Evolutionary conservation across 2,113 vertebrate genomes (phyloP).

Genomic region (Pitta sordida): DNA sequence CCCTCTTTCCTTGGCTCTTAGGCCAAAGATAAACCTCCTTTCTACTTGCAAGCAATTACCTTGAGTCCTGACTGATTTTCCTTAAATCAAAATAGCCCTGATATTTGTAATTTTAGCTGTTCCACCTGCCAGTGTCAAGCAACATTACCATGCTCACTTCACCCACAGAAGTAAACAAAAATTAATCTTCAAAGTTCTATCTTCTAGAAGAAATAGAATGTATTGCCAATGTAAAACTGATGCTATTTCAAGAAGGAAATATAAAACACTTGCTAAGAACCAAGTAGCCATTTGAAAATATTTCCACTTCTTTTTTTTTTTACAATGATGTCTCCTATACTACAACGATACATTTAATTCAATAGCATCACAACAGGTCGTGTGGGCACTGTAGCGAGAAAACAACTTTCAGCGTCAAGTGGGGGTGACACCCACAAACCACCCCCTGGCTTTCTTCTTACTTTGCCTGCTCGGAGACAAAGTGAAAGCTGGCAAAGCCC

Average conservation of each 20-base stretch:
- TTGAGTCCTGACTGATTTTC: too few species aligned
- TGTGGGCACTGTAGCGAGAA: not conserved
- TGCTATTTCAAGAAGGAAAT: not conserved
- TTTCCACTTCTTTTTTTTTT: not conserved
- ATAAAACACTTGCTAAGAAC: not conserved
- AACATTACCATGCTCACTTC: not conserved
- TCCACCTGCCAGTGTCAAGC: not conserved
- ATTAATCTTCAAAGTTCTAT: not conserved
- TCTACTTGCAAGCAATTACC: too few species aligned
- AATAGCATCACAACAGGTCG: accelerated
- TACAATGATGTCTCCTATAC: not conserved
- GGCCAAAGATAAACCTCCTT: too few species aligned
- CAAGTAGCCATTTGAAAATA: not conserved
- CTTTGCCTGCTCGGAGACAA: not conserved
- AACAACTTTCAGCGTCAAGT: not conserved
- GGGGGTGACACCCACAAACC: accelerated
- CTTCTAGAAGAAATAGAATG: not conserved
- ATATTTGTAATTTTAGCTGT: not conserved
- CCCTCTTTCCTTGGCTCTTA: too few species aligned
- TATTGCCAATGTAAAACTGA: accelerated
- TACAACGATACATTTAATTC: not conserved
- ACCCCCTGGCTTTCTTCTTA: not conserved
- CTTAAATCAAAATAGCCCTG: too few species aligned
- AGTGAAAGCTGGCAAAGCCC: not conserved
- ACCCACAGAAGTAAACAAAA: not conserved